These are phyloP conservation scores for Mesodorylaimus sp. DNA, from an alignment of 2,888 invertebrate species.

Conservation along the genomic window DNA sequence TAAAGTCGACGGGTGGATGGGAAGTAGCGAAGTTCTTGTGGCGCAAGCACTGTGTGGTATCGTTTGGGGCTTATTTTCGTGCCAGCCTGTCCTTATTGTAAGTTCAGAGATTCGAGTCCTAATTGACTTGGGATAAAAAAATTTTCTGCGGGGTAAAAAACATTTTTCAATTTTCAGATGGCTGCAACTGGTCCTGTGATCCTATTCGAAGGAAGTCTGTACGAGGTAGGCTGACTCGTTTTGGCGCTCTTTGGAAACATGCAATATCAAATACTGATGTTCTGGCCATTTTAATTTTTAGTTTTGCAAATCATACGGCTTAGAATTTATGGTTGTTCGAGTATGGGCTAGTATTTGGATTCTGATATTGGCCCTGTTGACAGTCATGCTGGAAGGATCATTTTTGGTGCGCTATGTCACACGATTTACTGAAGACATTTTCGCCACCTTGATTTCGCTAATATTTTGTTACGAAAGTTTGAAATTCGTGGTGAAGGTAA, in stretches of 20 bases:
- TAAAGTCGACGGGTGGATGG: background rate
- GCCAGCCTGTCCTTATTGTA: background rate
- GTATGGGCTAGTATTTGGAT: slow-evolving; percentile 9
- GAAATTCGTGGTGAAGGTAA: slow-evolving; percentile 55
- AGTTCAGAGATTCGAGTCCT: too few species aligned
- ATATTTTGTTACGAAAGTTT: slow-evolving; percentile 77
- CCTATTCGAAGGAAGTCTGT: background rate
- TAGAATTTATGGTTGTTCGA: background rate
- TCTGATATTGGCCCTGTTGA: background rate
- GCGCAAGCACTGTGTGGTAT: background rate
- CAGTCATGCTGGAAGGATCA: slow-evolving; percentile 71
- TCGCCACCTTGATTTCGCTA: slow-evolving; percentile 80
- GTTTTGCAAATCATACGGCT: background rate
- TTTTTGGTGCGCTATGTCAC: slow-evolving; percentile 70
- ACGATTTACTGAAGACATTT: slow-evolving; percentile 85
- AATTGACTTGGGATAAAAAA: too few species aligned
- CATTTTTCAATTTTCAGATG: too few species aligned
- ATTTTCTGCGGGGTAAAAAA: too few species aligned
- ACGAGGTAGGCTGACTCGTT: background rate
- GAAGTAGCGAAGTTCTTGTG: background rate
- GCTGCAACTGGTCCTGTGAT: background rate
- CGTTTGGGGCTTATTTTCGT: background rate
- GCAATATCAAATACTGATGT: too few species aligned
- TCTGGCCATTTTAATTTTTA: too few species aligned
- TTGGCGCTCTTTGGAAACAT: too few species aligned